A percentile compares a stretch with the other conserved stretches of the same genome.
Evolutionary conservation across 2,113 vertebrate genomes (phyloP).

Genomic region (Saccopteryx leptura): DNA sequence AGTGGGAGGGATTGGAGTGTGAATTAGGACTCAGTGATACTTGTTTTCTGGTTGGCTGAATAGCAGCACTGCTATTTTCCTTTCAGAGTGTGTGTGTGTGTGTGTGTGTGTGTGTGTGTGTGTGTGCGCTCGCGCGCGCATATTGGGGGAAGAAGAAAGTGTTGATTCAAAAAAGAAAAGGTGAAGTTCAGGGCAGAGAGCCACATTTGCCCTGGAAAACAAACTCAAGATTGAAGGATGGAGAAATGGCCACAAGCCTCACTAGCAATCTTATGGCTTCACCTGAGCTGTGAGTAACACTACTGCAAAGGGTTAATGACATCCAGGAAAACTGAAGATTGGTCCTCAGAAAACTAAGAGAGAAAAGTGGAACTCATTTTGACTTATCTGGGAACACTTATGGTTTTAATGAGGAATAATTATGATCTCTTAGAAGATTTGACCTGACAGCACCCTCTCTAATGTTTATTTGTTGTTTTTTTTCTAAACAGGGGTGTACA

Average conservation of each 20-base stretch:
- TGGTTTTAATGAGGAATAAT: background rate
- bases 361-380: background rate
- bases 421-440: background rate
- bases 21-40: background rate
- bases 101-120: background rate
- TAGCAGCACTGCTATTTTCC: background rate
- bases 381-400: background rate
- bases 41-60: constrained; percentile 11
- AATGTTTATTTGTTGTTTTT: background rate
- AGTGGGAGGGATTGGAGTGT: constrained; percentile 46
- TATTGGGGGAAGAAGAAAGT: background rate
- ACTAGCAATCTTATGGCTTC: constrained; percentile 35
- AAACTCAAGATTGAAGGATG: constrained; percentile 14
- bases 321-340: background rate
- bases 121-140: too few relatives aligned
- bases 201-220: constrained; percentile 7
- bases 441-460: background rate
- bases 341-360: background rate
- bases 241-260: background rate
- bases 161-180: background rate
- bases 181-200: background rate
- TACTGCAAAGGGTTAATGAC: background rate
- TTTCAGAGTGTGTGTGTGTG: background rate
- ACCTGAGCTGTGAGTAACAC: constrained; percentile 54
- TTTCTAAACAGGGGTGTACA: constrained; percentile 48